Evolutionary conservation across 2,113 vertebrate genomes (phyloP).

Genomic region (Pygoscelis antarcticus): DNA sequence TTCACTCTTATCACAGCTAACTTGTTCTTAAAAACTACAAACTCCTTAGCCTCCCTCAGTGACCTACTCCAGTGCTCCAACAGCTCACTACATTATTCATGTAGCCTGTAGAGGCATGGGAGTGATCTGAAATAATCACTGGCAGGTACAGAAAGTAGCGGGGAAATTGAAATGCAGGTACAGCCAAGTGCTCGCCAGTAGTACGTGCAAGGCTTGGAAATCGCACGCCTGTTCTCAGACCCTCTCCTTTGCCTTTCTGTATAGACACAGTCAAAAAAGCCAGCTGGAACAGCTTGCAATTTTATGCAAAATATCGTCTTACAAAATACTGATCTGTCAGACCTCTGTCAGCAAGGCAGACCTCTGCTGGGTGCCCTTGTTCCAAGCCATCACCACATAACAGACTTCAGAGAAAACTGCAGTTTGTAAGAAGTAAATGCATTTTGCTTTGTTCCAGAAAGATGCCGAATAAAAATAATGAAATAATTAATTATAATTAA

Average conservation of each 20-base stretch:
- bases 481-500: background rate
- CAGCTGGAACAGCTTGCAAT: background rate
- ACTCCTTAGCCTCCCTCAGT: background rate
- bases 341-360: background rate
- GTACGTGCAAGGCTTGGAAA: background rate
- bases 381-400: background rate
- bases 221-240: background rate
- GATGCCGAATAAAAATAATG: background rate
- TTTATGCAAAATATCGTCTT: background rate
- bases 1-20: background rate
- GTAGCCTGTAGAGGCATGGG: background rate
- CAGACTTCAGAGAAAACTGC: background rate
- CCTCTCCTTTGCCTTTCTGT: background rate
- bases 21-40: background rate
- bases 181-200: background rate
- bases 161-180: background rate
- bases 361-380: background rate
- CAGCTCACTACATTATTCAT: background rate
- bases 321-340: conserved; percentile 28
- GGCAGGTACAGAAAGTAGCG: background rate
- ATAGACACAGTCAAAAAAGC: background rate
- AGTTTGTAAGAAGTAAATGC: background rate
- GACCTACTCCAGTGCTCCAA: background rate
- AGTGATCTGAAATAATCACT: background rate
- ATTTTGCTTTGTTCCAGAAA: background rate